Evolutionary conservation across 2,888 invertebrate genomes (phyloP).

Genomic region (Limnephilus lunatus): DNA sequence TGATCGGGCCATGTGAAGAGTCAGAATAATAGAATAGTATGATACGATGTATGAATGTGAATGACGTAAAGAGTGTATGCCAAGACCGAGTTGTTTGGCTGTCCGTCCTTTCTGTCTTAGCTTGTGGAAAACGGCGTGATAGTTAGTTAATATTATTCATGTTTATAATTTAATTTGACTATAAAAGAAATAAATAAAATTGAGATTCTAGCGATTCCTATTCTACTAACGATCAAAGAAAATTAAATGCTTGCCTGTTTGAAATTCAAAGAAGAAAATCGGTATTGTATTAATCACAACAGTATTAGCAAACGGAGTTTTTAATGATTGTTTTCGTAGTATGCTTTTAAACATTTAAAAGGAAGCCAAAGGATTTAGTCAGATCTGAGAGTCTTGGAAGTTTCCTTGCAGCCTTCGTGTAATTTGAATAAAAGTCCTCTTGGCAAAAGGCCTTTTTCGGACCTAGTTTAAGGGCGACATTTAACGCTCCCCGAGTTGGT

Average conservation of each 20-base stretch:
- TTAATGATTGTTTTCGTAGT: not conserved
- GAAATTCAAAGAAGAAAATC: too few species aligned
- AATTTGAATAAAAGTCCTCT: not conserved
- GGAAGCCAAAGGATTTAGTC: not conserved
- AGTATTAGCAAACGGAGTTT: not conserved
- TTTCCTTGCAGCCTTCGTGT: not conserved
- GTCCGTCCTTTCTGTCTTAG: too few species aligned
- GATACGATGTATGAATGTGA: too few species aligned
- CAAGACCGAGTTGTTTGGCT: too few species aligned
- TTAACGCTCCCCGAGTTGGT: not conserved
- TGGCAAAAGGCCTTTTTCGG: not conserved
- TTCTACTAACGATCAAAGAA: not conserved
- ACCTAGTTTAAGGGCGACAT: not conserved
- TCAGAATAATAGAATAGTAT: too few species aligned
- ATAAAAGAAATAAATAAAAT: too few species aligned
- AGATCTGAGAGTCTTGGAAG: not conserved
- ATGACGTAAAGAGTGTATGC: too few species aligned
- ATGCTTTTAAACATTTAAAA: not conserved
- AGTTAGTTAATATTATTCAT: too few species aligned
- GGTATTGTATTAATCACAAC: not conserved
- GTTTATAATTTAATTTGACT: too few species aligned
- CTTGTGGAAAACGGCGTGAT: too few species aligned
- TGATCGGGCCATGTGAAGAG: too few species aligned
- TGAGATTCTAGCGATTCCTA: too few species aligned
- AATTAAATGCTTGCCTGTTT: not conserved